Conservation (phyloP, 1,140 invertebrate species). For the Whitmania pigra region DNA sequence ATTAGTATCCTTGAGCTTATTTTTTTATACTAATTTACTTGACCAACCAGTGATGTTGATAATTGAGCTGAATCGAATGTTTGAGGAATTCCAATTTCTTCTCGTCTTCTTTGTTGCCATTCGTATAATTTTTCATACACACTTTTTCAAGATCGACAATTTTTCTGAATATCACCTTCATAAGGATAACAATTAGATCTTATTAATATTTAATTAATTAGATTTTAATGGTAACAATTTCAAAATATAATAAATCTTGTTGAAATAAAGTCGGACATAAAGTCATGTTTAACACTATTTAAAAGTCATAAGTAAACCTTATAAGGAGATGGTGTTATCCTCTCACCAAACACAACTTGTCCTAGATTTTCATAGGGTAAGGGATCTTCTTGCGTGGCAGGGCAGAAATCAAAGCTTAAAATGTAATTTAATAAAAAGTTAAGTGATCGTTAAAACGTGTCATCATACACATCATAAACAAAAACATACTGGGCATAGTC, state of each 20-base stretch:
- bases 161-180: constrained; percentile 45
- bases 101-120: constrained; percentile 50
- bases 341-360: constrained; percentile 94
- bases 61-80: constrained; percentile 87
- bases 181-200: neutral
- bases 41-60: constrained; percentile 91
- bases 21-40: neutral
- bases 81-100: constrained; percentile 66
- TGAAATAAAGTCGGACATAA: neutral
- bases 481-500: constrained; percentile 76
- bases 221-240: neutral
- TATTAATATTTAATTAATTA: constrained; percentile 32
- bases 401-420: constrained; percentile 80
- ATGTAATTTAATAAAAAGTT: constrained; percentile 19
- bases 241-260: neutral
- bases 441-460: neutral
- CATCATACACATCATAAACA: neutral
- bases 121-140: constrained; percentile 59
- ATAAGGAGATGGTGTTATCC: constrained; percentile 82
- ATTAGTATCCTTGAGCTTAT: neutral
- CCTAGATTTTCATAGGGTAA: constrained; percentile 82
- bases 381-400: constrained; percentile 53
- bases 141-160: constrained; percentile 51
- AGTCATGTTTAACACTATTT: neutral
- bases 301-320: constrained; percentile 44